Evolutionary conservation across 2,888 invertebrate genomes (phyloP), one percentile per base, ranked within the genome.

Genomic region (Cephus spinipes): DNA sequence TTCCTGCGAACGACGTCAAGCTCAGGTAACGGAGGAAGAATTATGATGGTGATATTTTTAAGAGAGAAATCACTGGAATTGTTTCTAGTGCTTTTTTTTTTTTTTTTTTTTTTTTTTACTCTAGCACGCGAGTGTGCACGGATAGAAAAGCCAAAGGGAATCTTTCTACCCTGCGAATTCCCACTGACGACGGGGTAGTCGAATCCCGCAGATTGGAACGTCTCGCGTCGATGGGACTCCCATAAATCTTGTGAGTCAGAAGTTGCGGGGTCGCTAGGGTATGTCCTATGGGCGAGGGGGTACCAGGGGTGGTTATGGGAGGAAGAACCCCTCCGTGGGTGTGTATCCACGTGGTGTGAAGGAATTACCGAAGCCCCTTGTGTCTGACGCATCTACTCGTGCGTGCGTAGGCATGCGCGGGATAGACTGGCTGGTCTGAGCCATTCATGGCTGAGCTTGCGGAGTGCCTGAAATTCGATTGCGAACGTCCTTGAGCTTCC

Each of bases 211-310:
- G 85, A 88, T 86, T 84, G 86, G 83, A 77, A 76, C 83, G 86
- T 85, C 85, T 83, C 83, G 85, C 81, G 79, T 80, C 78, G 79
- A 81, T 82, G 80, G 83, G 82, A 88, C 83, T 81, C 85, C 85
- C 85, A 89, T 90, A 90, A 90, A 90, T 90, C 89, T 90, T 89
- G 83, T 89, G 89, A 90, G 88, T 90, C 89, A 89, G 85, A 85
- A 55, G 55, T 87, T 84, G 81, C 80, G 82, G 84, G 87, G 88
- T 82, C 77, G 55, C 73, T 73, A 15, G 32, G 80, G 75, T 82
- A 78, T 55, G 55, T 55, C 55, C 55, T 55, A 55, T 55, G 79
- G 79, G 79, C 79, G 55, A 82, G 75, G 75, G 55, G 55, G 9
- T 23, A 23, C 2, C 23, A 23, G 9, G 55, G 78, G 71, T 76